Conservation (phyloP, 1,140 invertebrate species). For the Pristionchus pacificus region DNA sequence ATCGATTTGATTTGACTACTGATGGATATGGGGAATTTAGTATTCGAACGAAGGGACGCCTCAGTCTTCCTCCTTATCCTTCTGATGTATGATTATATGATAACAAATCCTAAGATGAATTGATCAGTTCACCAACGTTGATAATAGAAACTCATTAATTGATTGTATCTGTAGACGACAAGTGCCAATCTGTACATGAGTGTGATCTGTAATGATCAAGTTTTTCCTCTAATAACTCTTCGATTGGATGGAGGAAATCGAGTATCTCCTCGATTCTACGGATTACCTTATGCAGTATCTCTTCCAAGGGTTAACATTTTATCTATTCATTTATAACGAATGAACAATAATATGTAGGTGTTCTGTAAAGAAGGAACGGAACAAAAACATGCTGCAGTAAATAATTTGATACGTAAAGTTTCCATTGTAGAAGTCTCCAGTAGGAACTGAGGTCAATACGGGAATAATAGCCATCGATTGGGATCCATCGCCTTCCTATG, state of each 20-base stretch:
- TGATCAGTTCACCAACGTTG: no score
- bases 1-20: conserved; percentile 33
- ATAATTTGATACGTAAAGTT: no score
- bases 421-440: conserved; percentile 18
- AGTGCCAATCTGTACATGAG: conserved; percentile 53
- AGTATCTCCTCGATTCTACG: conserved; percentile 38
- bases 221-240: conserved; percentile 53
- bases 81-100: conserved; percentile 17
- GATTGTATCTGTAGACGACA: no score
- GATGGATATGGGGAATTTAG: conserved; percentile 48
- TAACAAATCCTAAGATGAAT: no score
- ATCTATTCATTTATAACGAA: no score
- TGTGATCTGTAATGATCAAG: conserved; percentile 45
- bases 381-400: no score
- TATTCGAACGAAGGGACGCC: conserved; percentile 25
- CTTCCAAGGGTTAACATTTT: not conserved
- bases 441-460: conserved; percentile 39
- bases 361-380: no score
- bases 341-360: no score
- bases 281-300: conserved; percentile 45
- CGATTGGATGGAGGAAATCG: conserved; percentile 37
- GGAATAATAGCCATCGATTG: conserved; percentile 41
- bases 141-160: no score
- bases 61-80: conserved; percentile 48
- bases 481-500: conserved; percentile 40